These are phyloP conservation scores for Drosophila nannoptera DNA, from an alignment of 1,140 invertebrate genomes.

Conservation along the genomic window DNA sequence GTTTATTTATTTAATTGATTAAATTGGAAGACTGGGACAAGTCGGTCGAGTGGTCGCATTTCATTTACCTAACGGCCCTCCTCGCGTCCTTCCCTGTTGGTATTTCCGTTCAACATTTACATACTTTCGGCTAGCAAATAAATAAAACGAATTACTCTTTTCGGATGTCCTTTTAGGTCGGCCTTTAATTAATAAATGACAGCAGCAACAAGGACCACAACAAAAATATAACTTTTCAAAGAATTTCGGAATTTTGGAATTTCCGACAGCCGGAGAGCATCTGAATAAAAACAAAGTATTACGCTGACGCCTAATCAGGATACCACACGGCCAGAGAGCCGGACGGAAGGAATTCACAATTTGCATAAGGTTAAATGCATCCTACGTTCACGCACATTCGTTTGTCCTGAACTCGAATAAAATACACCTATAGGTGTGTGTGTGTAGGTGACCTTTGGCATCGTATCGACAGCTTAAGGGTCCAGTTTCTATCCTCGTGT, in stretches of 20 bases:
- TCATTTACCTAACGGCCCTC: constrained; percentile 20
- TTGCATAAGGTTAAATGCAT: constrained; percentile 62
- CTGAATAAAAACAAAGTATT: constrained; percentile 43
- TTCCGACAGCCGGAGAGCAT: constrained; percentile 35
- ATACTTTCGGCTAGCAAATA: constrained; percentile 32
- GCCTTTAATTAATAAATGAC: constrained; percentile 65
- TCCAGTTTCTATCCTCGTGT: constrained; percentile 27
- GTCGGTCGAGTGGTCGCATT: constrained; percentile 9
- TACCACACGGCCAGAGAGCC: not conserved
- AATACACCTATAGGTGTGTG: constrained; percentile 38
- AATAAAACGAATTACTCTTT: constrained; percentile 27
- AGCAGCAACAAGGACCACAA: constrained; percentile 1
- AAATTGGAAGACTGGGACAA: not conserved
- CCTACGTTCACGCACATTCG: constrained; percentile 14
- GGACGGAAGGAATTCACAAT: constrained; percentile 50
- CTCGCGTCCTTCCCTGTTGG: constrained; percentile 9
- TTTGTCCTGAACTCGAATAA: constrained; percentile 46
- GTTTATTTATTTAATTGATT: not conserved
- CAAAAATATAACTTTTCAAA: constrained; percentile 39
- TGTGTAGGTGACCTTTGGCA: constrained; percentile 31
- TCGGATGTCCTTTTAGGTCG: constrained; percentile 30
- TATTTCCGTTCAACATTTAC: constrained; percentile 33
- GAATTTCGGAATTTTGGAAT: constrained; percentile 10
- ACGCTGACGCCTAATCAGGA: constrained; percentile 56
- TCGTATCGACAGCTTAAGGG: constrained; percentile 19